A percentile compares a stretch with the other conserved stretches of the same genome.
phyloP scores from a whole-genome alignment of 2,888 invertebrate species.

The Drepana falcataria region DNA sequence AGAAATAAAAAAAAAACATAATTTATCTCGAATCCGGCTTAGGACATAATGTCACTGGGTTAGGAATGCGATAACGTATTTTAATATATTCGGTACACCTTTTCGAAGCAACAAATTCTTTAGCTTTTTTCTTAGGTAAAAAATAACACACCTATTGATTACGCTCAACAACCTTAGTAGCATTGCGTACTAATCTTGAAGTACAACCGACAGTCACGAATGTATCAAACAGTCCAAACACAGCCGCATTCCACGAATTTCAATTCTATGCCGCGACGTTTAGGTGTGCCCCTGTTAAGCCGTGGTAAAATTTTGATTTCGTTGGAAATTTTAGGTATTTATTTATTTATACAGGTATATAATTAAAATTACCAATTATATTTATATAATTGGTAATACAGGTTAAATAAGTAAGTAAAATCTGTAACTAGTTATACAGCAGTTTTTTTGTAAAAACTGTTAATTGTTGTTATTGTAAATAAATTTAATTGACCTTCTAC shows the following conservation, averaged over 20 bases:
- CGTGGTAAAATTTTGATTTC: background rate
- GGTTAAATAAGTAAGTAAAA: too few species aligned
- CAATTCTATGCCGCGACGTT: conserved; percentile 8
- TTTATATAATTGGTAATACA: too few species aligned
- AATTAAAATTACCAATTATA: too few species aligned
- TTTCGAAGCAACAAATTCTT: background rate
- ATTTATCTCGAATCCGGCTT: too few species aligned
- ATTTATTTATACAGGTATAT: too few species aligned
- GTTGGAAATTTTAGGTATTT: background rate
- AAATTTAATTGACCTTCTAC: too few species aligned
- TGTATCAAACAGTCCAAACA: conserved; percentile 16
- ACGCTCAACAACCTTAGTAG: conserved; percentile 15
- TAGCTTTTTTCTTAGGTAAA: conserved; percentile 10
- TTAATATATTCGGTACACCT: background rate
- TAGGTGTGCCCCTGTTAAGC: background rate
- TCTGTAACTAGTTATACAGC: too few species aligned
- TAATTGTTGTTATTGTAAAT: too few species aligned
- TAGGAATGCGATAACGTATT: too few species aligned
- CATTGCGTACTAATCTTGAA: conserved; percentile 36
- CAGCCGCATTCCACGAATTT: conserved; percentile 40
- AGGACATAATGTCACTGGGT: too few species aligned
- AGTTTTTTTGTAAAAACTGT: too few species aligned
- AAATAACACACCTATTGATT: conserved; percentile 13
- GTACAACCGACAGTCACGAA: conserved; percentile 28
- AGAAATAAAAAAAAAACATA: too few species aligned